Evolutionary conservation across 1,140 invertebrate genomes (phyloP).

Genomic region (Bombus pyrosoma): DNA sequence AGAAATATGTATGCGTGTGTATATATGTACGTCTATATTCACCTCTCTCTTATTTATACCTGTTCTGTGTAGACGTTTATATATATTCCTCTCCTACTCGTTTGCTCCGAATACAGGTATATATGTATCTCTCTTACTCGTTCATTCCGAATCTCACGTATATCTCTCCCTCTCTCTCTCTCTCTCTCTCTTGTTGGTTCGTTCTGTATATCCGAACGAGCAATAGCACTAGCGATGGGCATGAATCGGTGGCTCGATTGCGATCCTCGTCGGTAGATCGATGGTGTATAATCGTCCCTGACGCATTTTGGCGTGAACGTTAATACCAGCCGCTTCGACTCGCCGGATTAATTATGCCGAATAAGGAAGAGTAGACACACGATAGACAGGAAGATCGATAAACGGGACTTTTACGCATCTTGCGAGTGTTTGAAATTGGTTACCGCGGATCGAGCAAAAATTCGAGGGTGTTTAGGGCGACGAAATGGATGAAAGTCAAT

Average conservation of each 20-base stretch:
- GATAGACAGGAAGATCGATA: neutral
- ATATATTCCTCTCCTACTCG: too few species aligned
- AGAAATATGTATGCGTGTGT: too few species aligned
- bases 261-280: neutral
- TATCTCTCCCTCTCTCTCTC: neutral
- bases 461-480: neutral
- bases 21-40: too few species aligned
- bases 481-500: neutral
- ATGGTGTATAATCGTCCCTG: neutral
- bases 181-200: neutral
- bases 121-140: neutral
- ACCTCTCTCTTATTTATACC: too few species aligned
- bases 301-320: neutral
- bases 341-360: conserved; percentile 3
- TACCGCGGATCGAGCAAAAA: neutral
- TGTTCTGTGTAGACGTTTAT: too few species aligned
- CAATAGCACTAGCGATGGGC: conserved; percentile 9
- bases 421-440: neutral
- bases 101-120: neutral
- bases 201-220: neutral
- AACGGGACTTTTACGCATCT: neutral
- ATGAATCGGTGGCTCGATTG: conserved; percentile 3
- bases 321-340: neutral
- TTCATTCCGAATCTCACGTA: neutral
- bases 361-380: neutral